Evolutionary conservation across 2,797 vertebrate species (phyloP).

Genomic region (Rhabdophis nuchalis): DNA sequence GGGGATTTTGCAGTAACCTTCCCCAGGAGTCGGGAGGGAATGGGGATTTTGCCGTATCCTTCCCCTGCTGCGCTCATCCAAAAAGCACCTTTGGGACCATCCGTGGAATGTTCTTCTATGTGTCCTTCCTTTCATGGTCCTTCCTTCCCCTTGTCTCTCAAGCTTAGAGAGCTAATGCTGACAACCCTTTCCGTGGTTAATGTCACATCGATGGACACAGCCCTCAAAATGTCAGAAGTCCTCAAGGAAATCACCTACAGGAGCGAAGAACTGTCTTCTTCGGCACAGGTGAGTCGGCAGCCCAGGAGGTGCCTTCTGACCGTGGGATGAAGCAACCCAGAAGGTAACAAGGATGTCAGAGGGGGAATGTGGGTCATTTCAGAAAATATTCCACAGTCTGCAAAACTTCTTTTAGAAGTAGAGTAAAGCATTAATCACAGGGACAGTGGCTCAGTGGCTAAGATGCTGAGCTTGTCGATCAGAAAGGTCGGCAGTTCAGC

Average conservation of each 20-base stretch:
- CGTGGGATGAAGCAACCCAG: neutral
- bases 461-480: too few relatives aligned
- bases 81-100: too few relatives aligned
- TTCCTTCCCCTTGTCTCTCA: constrained; percentile 45
- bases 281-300: constrained; percentile 33
- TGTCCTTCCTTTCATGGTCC: constrained; percentile 37
- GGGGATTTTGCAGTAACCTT: too few relatives aligned
- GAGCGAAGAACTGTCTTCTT: constrained; percentile 62
- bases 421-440: neutral
- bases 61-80: too few relatives aligned
- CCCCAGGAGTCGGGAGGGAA: too few relatives aligned
- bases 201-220: constrained; percentile 73
- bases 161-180: constrained; percentile 87
- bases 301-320: neutral
- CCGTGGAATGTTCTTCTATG: neutral
- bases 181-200: constrained; percentile 75
- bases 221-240: constrained; percentile 79
- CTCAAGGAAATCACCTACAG: constrained; percentile 80
- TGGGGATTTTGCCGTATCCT: too few relatives aligned
- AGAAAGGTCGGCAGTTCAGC: too few relatives aligned
- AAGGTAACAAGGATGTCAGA: neutral
- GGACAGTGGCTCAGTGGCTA: too few relatives aligned
- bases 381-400: neutral
- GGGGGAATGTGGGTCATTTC: neutral
- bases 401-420: neutral